Evolutionary conservation across 2,888 invertebrate species (phyloP), one percentile per base, ranked within the genome.

Genomic region (Lucinisca nassula): DNA sequence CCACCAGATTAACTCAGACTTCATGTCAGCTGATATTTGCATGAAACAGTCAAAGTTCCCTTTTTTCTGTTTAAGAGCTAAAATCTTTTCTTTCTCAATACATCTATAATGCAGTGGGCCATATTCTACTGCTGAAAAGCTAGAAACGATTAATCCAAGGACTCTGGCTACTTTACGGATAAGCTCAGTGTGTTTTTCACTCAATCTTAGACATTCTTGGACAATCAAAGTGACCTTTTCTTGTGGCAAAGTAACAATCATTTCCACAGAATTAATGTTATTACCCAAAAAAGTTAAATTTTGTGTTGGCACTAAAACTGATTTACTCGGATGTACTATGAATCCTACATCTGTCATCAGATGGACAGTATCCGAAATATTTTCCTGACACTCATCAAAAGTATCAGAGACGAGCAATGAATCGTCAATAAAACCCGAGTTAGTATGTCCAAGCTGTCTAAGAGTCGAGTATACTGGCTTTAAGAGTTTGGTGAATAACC

Each of bases 1-100:
- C 75, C 75, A 74, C 82, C 82, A 82, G 17, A 4, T 17, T 21
- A 82, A n/a, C n/a, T n/a, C n/a, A n/a, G n/a, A n/a, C n/a, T n/a
- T n/a, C 75, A 80, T 58, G 17, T 21, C 17, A 8, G 6, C 10
- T 58, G 61, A 12, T 27, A 58, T 58, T 27, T 6, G 24, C 61
- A 58, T 58, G 10, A 58, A 6, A 10, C 10, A 6, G 17, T 58
- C 21, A 61, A 61, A 35, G 49, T 67, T 61, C n/a, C 30, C 73
- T 73, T 32, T 27, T 24, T n/a, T 49, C n/a, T 12, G 35, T 27
- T 72, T 1, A n/a, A 67, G 45, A 21, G 73, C 80, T 10, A 35
- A 10, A 35, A 40, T 38, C 32, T 81, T 74, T 40, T 24, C 58
- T 17, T n/a, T n/a, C 38, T 75, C 74, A 4, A 40, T 38, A 35